Evolutionary conservation across 2,113 vertebrate species (phyloP), one percentile per base, ranked within the genome.

Genomic region (Danionella cerebrum): DNA sequence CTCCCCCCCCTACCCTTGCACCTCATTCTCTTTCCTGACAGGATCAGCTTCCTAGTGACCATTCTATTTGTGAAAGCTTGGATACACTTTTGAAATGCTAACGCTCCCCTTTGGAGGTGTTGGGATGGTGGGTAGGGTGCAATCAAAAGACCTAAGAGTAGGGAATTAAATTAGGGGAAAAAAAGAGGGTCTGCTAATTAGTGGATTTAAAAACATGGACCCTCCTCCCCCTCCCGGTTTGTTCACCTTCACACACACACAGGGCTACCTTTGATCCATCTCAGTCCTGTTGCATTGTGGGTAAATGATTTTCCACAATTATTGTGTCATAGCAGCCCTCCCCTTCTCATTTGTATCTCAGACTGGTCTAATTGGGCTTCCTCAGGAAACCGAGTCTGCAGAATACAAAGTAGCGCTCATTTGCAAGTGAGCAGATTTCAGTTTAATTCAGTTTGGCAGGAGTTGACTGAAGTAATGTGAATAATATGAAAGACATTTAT

Each of bases 11-110:
- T 31, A 6, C 29, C 11, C 47, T n/a, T n/a, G n/a, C n/a, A 10
- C 38, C 50, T 57, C 27, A 45, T 59, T 77, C 52, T 67, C 66
- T 67, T 65, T 70, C 47, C 45, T 67, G 64, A 70, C 42, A 38
- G 58, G 53, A 70, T 79, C 75, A 57, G 67, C 76, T 72, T 78
- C 62, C 66, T 78, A 73, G 79, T 83, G 84, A 78, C 78, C 85
- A 87, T 80, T 82, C 79, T 84, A 78, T 86, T 80, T 70, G 69
- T 82, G 71, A 67, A 81, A 78, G 79, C 79, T 78, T 83, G 83
- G 84, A 60, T 75, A 78, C 77, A 84, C 85, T 85, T 88, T 88
- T 88, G 82, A 88, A 87, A 88, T 88, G 86, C 84, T 84, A 86
- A 89, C 85, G 77, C 74, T 81, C 74, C 70, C 59, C 76, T 82